These are phyloP conservation scores for Zygogramma bicolorata DNA, from an alignment of 2,888 invertebrate species.

Conservation along the genomic window DNA sequence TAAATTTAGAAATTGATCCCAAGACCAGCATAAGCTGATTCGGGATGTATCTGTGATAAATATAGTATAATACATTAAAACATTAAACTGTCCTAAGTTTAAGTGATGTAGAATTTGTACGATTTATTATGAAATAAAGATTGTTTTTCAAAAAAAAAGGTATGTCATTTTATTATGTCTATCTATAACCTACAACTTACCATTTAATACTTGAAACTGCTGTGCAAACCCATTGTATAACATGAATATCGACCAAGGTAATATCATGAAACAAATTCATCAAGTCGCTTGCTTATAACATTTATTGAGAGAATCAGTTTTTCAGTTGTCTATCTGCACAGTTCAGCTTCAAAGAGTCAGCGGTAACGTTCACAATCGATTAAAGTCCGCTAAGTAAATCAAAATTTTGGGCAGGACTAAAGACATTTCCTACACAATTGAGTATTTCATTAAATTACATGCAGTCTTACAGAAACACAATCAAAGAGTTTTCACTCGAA, in stretches of 20 bases:
- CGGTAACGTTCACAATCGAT: slow-evolving; percentile 32
- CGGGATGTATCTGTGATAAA: too few relatives aligned
- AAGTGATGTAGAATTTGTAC: too few relatives aligned
- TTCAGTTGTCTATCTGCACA: slow-evolving; percentile 25
- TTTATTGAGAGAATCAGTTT: slow-evolving; percentile 42
- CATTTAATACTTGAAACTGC: too few relatives aligned
- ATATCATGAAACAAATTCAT: background rate
- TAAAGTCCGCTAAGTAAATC: slow-evolving; percentile 44
- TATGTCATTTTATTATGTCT: too few relatives aligned
- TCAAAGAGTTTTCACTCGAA: slow-evolving; percentile 35
- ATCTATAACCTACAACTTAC: too few relatives aligned
- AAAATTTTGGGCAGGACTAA: slow-evolving; percentile 45
- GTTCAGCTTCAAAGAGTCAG: slow-evolving; percentile 31
- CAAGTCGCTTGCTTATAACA: slow-evolving; percentile 40
- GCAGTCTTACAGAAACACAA: slow-evolving; percentile 56
- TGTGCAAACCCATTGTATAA: too few relatives aligned
- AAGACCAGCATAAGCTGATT: too few relatives aligned
- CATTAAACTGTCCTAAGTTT: too few relatives aligned
- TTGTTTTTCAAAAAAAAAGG: too few relatives aligned
- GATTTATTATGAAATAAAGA: too few relatives aligned
- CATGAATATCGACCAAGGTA: background rate
- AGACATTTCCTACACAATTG: slow-evolving; percentile 54
- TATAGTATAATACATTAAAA: too few relatives aligned
- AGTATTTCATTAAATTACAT: slow-evolving; percentile 56
- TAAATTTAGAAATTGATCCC: too few relatives aligned